phyloP scores from a whole-genome alignment of 1,140 invertebrate genomes.

The Lethrus apterus region DNA sequence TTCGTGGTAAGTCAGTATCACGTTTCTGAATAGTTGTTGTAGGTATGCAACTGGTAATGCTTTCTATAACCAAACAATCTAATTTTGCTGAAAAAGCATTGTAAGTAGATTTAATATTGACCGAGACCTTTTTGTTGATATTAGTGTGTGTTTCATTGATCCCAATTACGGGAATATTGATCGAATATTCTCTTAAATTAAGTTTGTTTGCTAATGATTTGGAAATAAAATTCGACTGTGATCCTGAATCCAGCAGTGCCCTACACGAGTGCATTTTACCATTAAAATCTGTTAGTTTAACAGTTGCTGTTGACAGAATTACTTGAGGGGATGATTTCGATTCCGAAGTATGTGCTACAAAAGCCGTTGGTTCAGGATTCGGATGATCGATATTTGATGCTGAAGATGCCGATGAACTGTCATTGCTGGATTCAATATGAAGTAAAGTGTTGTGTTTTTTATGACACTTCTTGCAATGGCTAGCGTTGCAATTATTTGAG shows the following conservation, averaged over 20 bases:
- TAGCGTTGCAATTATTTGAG: neutral
- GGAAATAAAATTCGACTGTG: slow-evolving; percentile 17
- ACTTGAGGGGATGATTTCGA: neutral
- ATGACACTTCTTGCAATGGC: slow-evolving; percentile 4
- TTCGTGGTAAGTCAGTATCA: neutral
- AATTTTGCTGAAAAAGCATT: neutral
- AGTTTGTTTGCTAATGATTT: slow-evolving; percentile 14
- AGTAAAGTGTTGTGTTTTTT: slow-evolving; percentile 4
- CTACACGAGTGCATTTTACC: slow-evolving; percentile 10
- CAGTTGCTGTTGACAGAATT: slow-evolving; percentile 11
- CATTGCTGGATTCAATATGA: neutral
- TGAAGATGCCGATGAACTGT: neutral
- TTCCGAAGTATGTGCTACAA: too few relatives aligned
- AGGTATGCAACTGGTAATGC: neutral
- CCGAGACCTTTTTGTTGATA: neutral
- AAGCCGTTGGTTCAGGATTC: too few relatives aligned
- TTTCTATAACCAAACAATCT: slow-evolving; percentile 2
- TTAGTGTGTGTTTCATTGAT: neutral
- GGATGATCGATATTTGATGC: neutral
- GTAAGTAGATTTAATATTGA: slow-evolving; percentile 2
- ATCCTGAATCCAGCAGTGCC: slow-evolving; percentile 12
- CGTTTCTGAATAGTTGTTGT: slow-evolving; percentile 1
- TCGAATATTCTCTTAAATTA: neutral
- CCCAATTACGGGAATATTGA: neutral
- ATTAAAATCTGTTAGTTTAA: slow-evolving; percentile 1